A percentile compares a stretch with the other conserved stretches of the same genome.
These are phyloP conservation scores for Leucoraja erinaceus DNA, from an alignment of 2,113 vertebrate genomes.

Conservation along the genomic window DNA sequence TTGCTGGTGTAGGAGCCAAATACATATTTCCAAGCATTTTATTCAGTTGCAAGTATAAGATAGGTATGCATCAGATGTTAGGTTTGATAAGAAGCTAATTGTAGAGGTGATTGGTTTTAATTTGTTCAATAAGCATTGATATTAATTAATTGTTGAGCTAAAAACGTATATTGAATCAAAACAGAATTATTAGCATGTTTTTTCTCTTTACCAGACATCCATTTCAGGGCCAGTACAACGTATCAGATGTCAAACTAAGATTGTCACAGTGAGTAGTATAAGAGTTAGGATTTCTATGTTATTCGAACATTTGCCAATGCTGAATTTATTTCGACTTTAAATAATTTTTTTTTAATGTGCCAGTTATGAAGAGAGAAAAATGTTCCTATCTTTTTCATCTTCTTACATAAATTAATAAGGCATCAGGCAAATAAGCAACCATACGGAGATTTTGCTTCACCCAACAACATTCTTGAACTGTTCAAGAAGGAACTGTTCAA, in stretches of 20 bases:
- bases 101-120: background rate
- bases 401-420: background rate
- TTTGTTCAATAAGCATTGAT: background rate
- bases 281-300: background rate
- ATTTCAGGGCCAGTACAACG: conserved; percentile 93
- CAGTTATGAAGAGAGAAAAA: background rate
- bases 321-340: background rate
- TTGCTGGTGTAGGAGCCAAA: background rate
- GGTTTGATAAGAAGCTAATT: background rate
- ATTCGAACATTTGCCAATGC: too few relatives aligned
- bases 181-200: background rate
- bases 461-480: background rate
- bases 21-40: too few relatives aligned
- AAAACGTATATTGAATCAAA: background rate
- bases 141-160: background rate
- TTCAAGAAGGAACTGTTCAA: too few relatives aligned
- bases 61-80: background rate
- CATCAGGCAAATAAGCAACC: background rate
- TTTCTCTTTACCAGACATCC: conserved; percentile 68
- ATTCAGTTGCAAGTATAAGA: background rate
- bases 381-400: background rate
- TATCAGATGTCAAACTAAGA: conserved; percentile 84
- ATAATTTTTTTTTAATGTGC: background rate
- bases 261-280: conserved; percentile 86
- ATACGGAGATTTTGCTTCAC: background rate